Evolutionary conservation across 2,888 invertebrate species (phyloP), one percentile per base, ranked within the genome.

Genomic region (Anorthoa munda): DNA sequence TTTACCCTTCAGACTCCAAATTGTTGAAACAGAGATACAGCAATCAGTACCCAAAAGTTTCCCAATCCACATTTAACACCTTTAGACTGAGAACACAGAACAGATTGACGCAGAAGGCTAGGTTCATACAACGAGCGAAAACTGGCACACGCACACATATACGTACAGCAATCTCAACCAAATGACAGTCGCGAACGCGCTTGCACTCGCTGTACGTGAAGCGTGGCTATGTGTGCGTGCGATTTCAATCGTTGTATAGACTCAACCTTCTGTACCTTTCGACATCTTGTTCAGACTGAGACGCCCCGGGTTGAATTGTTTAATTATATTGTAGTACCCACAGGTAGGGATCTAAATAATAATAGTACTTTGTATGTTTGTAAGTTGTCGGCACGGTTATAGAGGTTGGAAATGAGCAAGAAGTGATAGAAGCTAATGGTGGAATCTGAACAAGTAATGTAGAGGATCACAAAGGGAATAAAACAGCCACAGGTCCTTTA

Each of bases 31-130:
- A 81, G 72, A 84, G 81, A 85, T 83, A 87, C 75, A 83, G 65
- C 66, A 66, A 78, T 85, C 77, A 81, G 69, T 75, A 72, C 81
- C 87, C 77, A 74, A 86, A 85, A 86, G 69, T 86, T 85, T 83
- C 63, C 31, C 86, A 72, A 86, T 86, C 72, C 77, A 81, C 85
- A 77, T 83, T 86, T 85, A 87, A 86, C 86, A 86, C 86, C 86
- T 85, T 75, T 64, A 60, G 70, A 59, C 61, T 66, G 53, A 23
- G 17, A 63, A 21, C 18, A 55, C 26, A 4, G 1, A 53, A 48
- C 11, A 26, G 1, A 23, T 2, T n/a, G 15, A 1, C n/a, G 17
- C 26, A 79, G 75, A 72, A 79, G 23, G 7, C 4, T 13, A 9
- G 12, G 12, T 59, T 15, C 4, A 18, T 12, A 23, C 13, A 31